phyloP scores from a whole-genome alignment of 2,113 vertebrate genomes.

The Vulpes lagopus region DNA sequence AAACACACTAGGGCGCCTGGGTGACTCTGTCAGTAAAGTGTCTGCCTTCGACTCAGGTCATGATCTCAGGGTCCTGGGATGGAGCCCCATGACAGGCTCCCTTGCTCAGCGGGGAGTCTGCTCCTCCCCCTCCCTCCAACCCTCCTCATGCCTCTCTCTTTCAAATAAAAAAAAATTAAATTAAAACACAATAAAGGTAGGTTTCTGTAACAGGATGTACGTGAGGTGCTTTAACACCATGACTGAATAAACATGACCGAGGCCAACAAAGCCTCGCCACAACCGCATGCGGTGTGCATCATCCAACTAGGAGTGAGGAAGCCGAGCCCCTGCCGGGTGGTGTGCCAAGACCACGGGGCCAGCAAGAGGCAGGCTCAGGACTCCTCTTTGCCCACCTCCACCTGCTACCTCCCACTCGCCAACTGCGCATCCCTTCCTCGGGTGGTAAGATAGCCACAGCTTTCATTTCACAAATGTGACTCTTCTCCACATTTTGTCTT shows the following conservation, averaged over 20 bases:
- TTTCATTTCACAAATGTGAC: not conserved
- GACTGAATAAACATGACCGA: not conserved
- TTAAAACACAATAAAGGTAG: not conserved
- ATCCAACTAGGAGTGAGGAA: not conserved
- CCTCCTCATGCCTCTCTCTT: no score
- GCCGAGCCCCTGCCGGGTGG: not conserved
- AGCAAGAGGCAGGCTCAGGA: rapidly evolving
- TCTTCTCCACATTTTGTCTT: not conserved
- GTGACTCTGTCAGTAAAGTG: not conserved
- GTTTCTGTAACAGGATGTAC: not conserved
- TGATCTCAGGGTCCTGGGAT: not conserved
- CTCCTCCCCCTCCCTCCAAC: not conserved
- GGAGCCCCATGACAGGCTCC: not conserved
- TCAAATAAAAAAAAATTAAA: no score
- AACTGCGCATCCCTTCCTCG: not conserved
- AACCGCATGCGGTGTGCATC: rapidly evolving
- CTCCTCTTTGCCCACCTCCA: not conserved
- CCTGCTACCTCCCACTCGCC: rapidly evolving
- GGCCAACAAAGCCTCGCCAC: not conserved
- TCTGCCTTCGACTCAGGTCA: not conserved
- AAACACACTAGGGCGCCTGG: not conserved
- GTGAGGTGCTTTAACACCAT: not conserved
- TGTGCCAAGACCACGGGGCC: not conserved
- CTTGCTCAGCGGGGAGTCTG: not conserved
- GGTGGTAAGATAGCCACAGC: not conserved